phyloP scores from a whole-genome alignment of 2,888 invertebrate genomes.

The Carabus problematicus region DNA sequence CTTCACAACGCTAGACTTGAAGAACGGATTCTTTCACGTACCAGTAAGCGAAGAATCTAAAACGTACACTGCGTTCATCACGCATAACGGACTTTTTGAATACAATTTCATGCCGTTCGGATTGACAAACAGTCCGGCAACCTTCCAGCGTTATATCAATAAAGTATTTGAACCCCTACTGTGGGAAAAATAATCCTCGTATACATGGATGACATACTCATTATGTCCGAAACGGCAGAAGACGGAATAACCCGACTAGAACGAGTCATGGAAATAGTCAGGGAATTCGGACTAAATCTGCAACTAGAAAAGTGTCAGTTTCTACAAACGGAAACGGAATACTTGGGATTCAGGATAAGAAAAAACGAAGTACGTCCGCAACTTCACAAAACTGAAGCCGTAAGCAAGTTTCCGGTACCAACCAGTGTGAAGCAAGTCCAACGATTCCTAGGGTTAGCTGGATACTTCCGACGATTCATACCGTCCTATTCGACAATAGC shows the following conservation, averaged over 20 bases:
- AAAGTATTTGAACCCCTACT: not conserved
- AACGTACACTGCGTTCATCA: not conserved
- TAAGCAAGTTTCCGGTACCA: not conserved
- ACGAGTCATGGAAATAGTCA: no score
- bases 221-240: no score
- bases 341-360: no score
- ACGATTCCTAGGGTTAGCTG: constrained; percentile 9
- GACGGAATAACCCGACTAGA: no score
- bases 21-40: not conserved
- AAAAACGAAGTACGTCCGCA: no score
- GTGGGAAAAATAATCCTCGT: no score
- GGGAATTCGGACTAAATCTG: no score
- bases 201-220: no score
- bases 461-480: constrained; percentile 10
- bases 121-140: not conserved
- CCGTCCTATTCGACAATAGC: no score
- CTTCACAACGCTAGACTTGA: constrained; percentile 7
- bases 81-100: not conserved
- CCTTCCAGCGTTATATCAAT: not conserved
- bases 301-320: no score
- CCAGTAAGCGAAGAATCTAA: not conserved
- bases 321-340: no score
- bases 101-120: not conserved
- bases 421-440: not conserved
- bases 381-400: no score